A percentile compares a stretch with the other conserved stretches of the same genome.
phyloP scores from a whole-genome alignment of 2,113 vertebrate species.

The Zapus hudsonius region DNA sequence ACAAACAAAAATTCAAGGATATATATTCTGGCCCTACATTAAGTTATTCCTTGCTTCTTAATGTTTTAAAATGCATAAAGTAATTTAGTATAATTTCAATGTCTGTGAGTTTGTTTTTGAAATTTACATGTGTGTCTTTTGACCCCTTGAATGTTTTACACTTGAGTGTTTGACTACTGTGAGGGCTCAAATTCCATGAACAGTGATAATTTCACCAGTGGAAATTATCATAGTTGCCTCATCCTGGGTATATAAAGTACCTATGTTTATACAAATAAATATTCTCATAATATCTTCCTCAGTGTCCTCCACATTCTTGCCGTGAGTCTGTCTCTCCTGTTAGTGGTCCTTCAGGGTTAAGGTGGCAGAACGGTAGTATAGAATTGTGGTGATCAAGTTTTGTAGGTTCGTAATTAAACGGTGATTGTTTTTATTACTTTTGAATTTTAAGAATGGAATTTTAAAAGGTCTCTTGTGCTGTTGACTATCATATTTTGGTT shows the following conservation, averaged over 20 bases:
- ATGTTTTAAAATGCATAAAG: neutral
- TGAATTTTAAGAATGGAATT: neutral
- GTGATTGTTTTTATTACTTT: neutral
- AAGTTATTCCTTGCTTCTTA: neutral
- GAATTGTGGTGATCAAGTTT: neutral
- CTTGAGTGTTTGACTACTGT: neutral
- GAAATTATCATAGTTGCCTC: rapidly evolving
- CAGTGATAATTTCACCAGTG: neutral
- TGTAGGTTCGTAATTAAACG: neutral
- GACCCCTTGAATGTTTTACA: neutral
- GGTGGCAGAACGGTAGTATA: neutral
- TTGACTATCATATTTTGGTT: neutral
- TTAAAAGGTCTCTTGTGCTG: neutral
- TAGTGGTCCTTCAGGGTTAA: neutral
- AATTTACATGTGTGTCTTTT: neutral
- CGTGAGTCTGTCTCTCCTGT: neutral
- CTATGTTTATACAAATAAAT: neutral
- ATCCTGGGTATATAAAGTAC: rapidly evolving
- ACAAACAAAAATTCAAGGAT: neutral
- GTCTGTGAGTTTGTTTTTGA: neutral
- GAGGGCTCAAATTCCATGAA: neutral
- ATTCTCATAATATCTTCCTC: neutral
- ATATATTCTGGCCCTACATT: neutral
- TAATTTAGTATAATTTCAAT: neutral
- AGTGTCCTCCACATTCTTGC: neutral